phyloP scores from a whole-genome alignment of 2,113 vertebrate species.

The Rana temporaria region DNA sequence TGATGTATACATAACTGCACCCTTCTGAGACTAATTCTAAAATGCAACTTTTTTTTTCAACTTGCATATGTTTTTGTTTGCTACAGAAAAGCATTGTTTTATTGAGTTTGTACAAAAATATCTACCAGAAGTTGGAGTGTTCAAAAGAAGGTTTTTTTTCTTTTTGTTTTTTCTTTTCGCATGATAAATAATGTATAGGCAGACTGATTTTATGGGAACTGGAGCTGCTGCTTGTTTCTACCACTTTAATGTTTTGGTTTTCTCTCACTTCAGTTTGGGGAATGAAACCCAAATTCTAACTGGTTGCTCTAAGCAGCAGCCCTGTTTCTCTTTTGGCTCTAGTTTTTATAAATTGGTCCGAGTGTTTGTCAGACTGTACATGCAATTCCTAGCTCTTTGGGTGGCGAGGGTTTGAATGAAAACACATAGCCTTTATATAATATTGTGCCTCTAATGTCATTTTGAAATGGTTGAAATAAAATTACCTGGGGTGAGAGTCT shows the following conservation, averaged over 20 bases:
- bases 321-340: neutral
- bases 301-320: neutral
- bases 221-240: too few relatives aligned
- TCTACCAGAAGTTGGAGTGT: neutral
- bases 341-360: constrained; percentile 9
- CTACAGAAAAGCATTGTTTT: constrained; percentile 11
- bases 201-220: too few relatives aligned
- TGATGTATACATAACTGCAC: constrained; percentile 55
- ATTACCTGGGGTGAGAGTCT: constrained; percentile 1
- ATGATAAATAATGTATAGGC: constrained; percentile 13
- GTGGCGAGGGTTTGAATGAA: neutral
- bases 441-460: constrained; percentile 50
- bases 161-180: neutral
- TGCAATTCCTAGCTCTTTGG: constrained; percentile 4
- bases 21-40: constrained; percentile 31
- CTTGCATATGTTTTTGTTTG: constrained; percentile 27
- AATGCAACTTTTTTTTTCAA: constrained; percentile 17
- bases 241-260: too few relatives aligned
- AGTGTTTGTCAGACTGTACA: constrained; percentile 20
- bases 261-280: too few relatives aligned
- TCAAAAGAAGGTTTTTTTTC: constrained; percentile 18
- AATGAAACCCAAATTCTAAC: too few relatives aligned
- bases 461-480: constrained; percentile 34
- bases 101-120: constrained; percentile 29
- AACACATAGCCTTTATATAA: constrained; percentile 35